phyloP scores from a whole-genome alignment of 2,888 invertebrate genomes.

The Polydrusus pterygomalis region DNA sequence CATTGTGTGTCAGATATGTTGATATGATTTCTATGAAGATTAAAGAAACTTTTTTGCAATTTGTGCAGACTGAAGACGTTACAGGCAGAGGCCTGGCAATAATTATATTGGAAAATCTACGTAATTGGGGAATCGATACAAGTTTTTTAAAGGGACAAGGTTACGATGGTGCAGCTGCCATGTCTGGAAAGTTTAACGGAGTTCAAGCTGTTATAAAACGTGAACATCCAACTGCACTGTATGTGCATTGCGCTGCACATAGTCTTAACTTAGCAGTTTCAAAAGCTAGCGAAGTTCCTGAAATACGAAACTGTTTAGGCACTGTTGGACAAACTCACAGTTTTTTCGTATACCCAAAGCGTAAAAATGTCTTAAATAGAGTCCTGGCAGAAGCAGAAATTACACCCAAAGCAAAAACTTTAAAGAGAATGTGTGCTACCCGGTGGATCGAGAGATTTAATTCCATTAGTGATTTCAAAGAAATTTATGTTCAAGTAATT shows the following conservation, averaged over 20 bases:
- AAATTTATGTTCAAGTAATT: background rate
- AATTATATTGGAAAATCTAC: background rate
- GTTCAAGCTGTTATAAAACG: background rate
- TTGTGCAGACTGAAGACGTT: background rate
- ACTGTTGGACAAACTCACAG: background rate
- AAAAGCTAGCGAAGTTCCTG: background rate
- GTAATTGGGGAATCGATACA: background rate
- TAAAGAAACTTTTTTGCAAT: background rate
- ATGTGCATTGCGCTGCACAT: constrained; percentile 6
- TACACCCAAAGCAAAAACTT: background rate
- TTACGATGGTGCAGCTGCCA: background rate
- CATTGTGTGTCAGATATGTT: background rate
- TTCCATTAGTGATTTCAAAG: background rate
- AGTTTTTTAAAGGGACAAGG: background rate
- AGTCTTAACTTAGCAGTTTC: background rate
- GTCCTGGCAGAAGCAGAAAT: background rate
- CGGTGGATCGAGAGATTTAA: background rate
- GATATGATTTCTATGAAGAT: background rate
- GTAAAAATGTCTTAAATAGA: background rate
- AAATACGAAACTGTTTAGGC: background rate
- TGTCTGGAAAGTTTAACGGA: background rate
- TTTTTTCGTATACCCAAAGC: background rate
- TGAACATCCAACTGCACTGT: background rate
- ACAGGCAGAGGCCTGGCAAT: background rate
- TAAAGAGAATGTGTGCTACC: background rate